Evolutionary conservation across 2,888 invertebrate species (phyloP).

Genomic region (Caenorhabditis uteleia): DNA sequence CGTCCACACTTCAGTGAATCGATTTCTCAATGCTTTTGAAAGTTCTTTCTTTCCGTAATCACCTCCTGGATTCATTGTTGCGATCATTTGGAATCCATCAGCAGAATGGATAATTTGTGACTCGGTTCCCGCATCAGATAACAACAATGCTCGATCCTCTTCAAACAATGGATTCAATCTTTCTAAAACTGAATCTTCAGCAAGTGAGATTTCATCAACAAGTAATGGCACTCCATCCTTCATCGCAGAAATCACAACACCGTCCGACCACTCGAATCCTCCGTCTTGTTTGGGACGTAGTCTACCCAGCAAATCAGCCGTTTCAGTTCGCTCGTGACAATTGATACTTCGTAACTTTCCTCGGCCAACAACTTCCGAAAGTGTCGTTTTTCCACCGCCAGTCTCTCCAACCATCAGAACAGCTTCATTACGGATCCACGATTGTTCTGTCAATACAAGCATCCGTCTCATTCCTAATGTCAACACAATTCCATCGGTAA

Average conservation of each 20-base stretch:
- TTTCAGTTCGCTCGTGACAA: conserved; percentile 98
- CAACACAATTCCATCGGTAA: conserved; percentile 86
- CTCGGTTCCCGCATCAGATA: conserved; percentile 84
- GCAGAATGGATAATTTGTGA: conserved; percentile 74
- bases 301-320: conserved; percentile 94
- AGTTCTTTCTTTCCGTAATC: conserved; percentile 99
- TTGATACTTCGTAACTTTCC: conserved; percentile 81
- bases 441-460: conserved; percentile 77
- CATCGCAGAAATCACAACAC: conserved; percentile 91
- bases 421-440: conserved; percentile 89
- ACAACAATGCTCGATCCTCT: conserved; percentile 84
- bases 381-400: conserved; percentile 72
- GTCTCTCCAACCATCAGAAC: conserved; percentile 95
- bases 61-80: conserved; percentile 99
- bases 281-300: conserved; percentile 80
- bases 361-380: conserved; percentile 75
- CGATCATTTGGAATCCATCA: conserved; percentile 85
- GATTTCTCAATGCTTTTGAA: conserved; percentile 89
- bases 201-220: conserved; percentile 97
- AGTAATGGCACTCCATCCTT: conserved; percentile 84
- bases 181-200: conserved; percentile 84
- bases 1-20: conserved; percentile 99
- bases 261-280: conserved; percentile 91
- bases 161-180: conserved; percentile 90
- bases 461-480: conserved; percentile 85